Base-by-base conservation (phyloP, 2,888 invertebrate species). In the Anarsia innoxiella region DNA sequence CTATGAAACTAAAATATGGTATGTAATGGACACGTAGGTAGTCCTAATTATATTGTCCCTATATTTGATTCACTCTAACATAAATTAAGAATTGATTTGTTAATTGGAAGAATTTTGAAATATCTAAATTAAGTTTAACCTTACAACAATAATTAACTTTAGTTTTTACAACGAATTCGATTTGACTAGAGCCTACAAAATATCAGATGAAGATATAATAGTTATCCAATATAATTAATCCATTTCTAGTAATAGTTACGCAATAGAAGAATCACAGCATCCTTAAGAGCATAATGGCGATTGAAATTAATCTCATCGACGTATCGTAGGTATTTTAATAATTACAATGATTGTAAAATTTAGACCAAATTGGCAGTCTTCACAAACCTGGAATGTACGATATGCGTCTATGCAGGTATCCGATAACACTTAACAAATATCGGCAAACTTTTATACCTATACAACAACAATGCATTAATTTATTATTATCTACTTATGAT, bases 191-290 rank as follows among this genome's bases (percentile, higher is more conserved):
- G 76, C 77, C 82, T 83, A 83, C 76, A 59, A 68, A 74, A 68
- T 75, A 72, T 76, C 70, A 75, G 76, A 78, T 77, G 75, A 66
- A 72, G 76, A 77, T 69, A 72, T 76, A 61, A 67, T 66, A 59
- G 61, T 66, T 64, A 70, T 62, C 62, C 56, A 58, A 66, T 71
- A 67, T 64, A 66, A 63, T 67, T 63, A 64, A 65, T 69, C 57
- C 58, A 67, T 66, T 73, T 72, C 62, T n/a, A n/a, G 53, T 78
- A 77, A 77, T 69, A 78, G 74, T 76, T 82, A 83, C 70, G 83
- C 84, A 84, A 83, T 84, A 83, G 80, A 83, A 83, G 80, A 83
- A 84, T 83, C 83, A 83, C 83, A 83, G 83, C 83, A 80, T 83
- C 67, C 75, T 83, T 80, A 83, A 78, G 82, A 83, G 79, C 78